Evolutionary conservation across 2,113 vertebrate species (phyloP).

Genomic region (Recurvirostra avosetta): DNA sequence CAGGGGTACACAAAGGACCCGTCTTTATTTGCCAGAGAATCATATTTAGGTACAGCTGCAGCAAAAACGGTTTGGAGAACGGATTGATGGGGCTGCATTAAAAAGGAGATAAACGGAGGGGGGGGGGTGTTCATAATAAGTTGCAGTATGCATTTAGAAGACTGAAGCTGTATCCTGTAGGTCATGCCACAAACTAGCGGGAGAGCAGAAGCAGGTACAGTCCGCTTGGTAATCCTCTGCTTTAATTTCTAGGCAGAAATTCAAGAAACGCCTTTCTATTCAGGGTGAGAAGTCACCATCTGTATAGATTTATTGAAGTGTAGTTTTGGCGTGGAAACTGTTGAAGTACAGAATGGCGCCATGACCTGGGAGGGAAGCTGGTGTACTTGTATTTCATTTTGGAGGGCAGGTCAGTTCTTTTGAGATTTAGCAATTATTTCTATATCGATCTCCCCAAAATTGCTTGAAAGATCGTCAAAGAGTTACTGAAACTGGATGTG

Average conservation of each 20-base stretch:
- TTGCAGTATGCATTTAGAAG: background rate
- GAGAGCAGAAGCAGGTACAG: background rate
- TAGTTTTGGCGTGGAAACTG: fast-evolving
- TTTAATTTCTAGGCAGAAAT: background rate
- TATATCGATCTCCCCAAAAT: fast-evolving
- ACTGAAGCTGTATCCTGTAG: background rate
- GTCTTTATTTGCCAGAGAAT: background rate
- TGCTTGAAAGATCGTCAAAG: background rate
- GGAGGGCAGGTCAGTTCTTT: background rate
- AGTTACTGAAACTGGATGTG: background rate
- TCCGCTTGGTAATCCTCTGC: background rate
- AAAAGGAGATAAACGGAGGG: fast-evolving
- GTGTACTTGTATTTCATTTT: background rate
- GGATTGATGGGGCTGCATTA: background rate
- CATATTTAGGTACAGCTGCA: background rate
- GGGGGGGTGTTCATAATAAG: fast-evolving
- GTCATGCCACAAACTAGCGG: fast-evolving
- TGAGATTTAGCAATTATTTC: background rate
- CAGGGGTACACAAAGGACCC: background rate
- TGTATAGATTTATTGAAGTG: background rate
- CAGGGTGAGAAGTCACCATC: background rate
- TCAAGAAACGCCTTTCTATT: background rate
- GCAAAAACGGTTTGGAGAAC: fast-evolving
- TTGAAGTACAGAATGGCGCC: background rate
- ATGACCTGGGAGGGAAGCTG: background rate